Conservation (phyloP, 2,113 vertebrate species). For the Macquaria ambigua region DNA sequence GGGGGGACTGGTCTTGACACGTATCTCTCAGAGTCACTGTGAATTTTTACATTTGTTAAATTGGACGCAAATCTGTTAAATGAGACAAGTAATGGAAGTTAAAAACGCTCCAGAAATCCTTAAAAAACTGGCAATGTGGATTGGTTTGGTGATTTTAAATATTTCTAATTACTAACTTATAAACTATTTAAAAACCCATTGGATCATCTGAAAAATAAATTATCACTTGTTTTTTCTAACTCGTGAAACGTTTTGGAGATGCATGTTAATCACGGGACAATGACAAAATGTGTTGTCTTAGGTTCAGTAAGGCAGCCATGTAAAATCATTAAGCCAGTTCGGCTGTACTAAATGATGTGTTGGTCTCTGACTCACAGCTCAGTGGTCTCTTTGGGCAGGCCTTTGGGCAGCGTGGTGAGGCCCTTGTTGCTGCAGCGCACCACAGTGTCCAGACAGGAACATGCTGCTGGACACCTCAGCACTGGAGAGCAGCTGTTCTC, state of each 20-base stretch:
- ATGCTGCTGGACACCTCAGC: slow-evolving; percentile 94
- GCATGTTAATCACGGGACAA: no score
- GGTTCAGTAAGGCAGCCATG: background rate
- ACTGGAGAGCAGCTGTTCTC: slow-evolving; percentile 96
- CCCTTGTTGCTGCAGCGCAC: slow-evolving; percentile 99
- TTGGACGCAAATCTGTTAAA: background rate
- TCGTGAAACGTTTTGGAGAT: no score
- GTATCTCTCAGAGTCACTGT: no score
- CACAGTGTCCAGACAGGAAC: slow-evolving; percentile 97
- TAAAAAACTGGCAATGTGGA: background rate
- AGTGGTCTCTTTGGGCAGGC: slow-evolving; percentile 96
- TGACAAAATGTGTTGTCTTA: background rate
- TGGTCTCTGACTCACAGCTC: slow-evolving; percentile 90
- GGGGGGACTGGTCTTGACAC: no score
- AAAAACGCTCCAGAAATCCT: background rate
- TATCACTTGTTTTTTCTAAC: background rate
- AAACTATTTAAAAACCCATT: background rate
- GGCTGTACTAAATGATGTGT: background rate
- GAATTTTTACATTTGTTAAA: background rate
- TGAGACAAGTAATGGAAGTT: background rate
- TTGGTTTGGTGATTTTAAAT: background rate
- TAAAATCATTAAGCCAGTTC: background rate
- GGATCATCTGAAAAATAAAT: background rate
- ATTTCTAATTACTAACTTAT: background rate
- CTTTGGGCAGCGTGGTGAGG: slow-evolving; percentile 92